Percentiles rank a stretch among this genome's conserved stretches.
phyloP scores from a whole-genome alignment of 2,888 invertebrate species.

The Teleogryllus oceanicus region DNA sequence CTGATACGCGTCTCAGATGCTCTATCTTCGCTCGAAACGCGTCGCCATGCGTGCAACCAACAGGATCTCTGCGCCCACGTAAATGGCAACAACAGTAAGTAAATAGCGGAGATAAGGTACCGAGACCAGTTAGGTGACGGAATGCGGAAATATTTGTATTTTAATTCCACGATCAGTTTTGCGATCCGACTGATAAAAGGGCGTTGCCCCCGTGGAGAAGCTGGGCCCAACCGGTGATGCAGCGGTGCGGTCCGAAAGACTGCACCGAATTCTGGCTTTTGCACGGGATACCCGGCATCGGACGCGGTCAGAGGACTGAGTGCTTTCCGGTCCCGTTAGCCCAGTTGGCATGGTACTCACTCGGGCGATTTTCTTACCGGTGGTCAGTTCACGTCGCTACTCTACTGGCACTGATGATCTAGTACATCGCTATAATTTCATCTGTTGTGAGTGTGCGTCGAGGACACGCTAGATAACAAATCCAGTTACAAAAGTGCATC shows the following conservation, averaged over 20 bases:
- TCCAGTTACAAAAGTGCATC: too few species aligned
- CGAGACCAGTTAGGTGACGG: neutral
- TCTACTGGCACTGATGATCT: too few species aligned
- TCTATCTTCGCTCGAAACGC: neutral
- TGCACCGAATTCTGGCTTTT: too few species aligned
- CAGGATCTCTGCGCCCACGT: neutral
- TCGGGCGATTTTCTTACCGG: too few species aligned
- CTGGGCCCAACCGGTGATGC: neutral
- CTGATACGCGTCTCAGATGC: neutral
- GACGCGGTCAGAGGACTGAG: too few species aligned
- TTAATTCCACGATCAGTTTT: conserved; percentile 1
- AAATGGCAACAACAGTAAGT: neutral
- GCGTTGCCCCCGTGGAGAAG: neutral
- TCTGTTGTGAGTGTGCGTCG: too few species aligned
- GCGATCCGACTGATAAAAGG: neutral
- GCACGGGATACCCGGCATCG: too few species aligned
- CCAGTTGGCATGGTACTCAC: too few species aligned
- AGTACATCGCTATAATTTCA: too few species aligned
- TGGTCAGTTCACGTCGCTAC: too few species aligned
- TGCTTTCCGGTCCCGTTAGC: too few species aligned
- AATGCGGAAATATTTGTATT: neutral
- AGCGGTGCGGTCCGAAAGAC: neutral
- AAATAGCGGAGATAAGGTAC: neutral
- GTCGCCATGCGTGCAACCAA: neutral
- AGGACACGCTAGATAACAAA: too few species aligned